Base-by-base conservation (phyloP, 2,797 vertebrate genomes). In the Florisuga fusca region DNA sequence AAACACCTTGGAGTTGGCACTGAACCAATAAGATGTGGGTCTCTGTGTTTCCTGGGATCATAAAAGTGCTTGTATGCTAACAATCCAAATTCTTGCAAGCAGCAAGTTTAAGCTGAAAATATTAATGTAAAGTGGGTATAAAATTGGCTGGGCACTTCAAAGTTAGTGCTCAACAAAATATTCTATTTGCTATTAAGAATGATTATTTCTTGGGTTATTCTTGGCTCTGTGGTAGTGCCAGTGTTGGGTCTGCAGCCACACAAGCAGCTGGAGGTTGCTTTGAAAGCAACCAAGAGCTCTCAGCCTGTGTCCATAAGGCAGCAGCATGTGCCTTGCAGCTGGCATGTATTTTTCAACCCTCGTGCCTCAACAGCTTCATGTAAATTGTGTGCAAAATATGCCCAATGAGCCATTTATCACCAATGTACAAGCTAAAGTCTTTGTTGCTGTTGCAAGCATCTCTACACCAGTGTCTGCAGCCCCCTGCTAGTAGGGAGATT, bases 341-440 rank as follows among this genome's bases (percentile, higher is more conserved):
- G 31, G 13, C 26, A 3, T 21, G 54, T 43, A 31, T 25, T 54
- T 69, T 68, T 50, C 38, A 19, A 15, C 33, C 23, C 26, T 2
- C 1, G 8, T 9, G 48, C 33, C 29, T 6, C 55, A 9, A 27
- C 0, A 0, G 1, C 1, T 0, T 6, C 7, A 43, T 27, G 80
- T 38, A 80, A 29, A 2, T 0, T 20, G 34, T 17, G 38, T 18
- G 33, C 57, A 19, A 34, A 29, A 34, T 10, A 15, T 5, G 27
- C n/a, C 38, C 77, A 36, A 5, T 1, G 15, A 75, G 36, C 14
- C 26, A 3, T 59, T 50, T 14, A 41, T 31, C 51, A 12, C 25
- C 38, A 1, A 6, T 8, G 11, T 1, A 26, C 23, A 13, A 58
- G 25, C 34, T 33, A 8, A 59, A 27, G 31, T 2, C 80, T 50